phyloP scores from a whole-genome alignment of 2,113 vertebrate species.

The Triplophysa siluroides region DNA sequence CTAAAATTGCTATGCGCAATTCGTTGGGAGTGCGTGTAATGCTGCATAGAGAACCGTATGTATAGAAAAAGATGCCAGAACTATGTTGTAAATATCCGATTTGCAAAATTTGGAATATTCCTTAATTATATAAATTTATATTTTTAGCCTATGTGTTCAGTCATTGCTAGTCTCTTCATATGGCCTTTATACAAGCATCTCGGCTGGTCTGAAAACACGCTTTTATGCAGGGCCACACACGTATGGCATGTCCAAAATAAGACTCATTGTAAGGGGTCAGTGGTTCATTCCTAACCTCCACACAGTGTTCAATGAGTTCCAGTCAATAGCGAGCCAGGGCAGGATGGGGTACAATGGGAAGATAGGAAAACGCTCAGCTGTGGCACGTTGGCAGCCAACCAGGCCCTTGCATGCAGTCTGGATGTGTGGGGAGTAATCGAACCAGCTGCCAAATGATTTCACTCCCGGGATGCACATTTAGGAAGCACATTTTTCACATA shows the following conservation, averaged over 20 bases:
- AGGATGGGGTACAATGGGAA: conserved; percentile 22
- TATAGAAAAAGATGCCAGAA: background rate
- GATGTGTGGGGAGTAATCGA: conserved; percentile 13
- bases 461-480: background rate
- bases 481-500: background rate
- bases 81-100: background rate
- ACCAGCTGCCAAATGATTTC: conserved; percentile 20
- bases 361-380: background rate
- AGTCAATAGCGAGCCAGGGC: conserved; percentile 4
- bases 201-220: background rate
- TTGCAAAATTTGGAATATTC: background rate
- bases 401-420: conserved; percentile 15
- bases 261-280: conserved; percentile 5
- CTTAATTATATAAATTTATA: too few relatives aligned
- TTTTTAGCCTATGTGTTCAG: background rate
- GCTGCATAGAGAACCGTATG: background rate
- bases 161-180: background rate
- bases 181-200: background rate
- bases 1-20: conserved; percentile 22
- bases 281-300: conserved; percentile 17
- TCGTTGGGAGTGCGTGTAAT: background rate
- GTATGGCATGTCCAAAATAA: conserved; percentile 12
- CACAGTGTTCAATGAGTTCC: conserved; percentile 11
- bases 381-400: conserved; percentile 10
- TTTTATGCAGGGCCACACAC: conserved; percentile 9